Evolutionary conservation across 1,140 invertebrate species (phyloP), one percentile per base, ranked within the genome.

Genomic region (Drosophila asahinai): DNA sequence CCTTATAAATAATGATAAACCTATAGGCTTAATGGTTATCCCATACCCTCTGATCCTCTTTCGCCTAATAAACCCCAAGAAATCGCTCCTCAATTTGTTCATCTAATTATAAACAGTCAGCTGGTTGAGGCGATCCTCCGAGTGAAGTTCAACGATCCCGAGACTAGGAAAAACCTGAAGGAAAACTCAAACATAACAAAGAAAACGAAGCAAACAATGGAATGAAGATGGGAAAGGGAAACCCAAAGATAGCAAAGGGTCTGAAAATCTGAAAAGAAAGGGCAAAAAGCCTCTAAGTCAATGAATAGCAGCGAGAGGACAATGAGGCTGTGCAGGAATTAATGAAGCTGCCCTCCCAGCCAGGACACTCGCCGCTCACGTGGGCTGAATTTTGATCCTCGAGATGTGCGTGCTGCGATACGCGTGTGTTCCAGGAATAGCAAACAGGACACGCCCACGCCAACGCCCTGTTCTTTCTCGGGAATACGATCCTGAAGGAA

Each of bases 381-480:
- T 77, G 75, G 63, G n/a, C 38, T 30, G 62, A 67, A 40, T 73
- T 19, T 27, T 27, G 36, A 73, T 71, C 45, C 54, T 77, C 19
- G 43, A 81, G 86, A 89, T 89, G 86, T 86, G 79, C 86, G 78
- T 89, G 84, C 84, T 79, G 84, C 66, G 84, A 89, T 89, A 91
- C 86, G 86, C 86, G 86, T 90, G 86, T 82, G 64, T 90, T 91
- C 86, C 76, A 63, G 54, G 86, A 90, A 89, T 80, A 73, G 54
- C 70, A 66, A 64, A 47, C 72, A 55, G 77, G 65, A 67, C 67
- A 77, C 72, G 61, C 61, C 59, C 42, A 72, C 52, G 63, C 49
- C 65, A 9, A 66, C 55, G 30, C 42, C 67, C 49, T 19, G 30
- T 40, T n/a, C 7, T n/a, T 55, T 17, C 17, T 11, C 17, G 25